Base-by-base conservation (phyloP, 2,888 invertebrate species). In the Microctonus aethiopoides region DNA sequence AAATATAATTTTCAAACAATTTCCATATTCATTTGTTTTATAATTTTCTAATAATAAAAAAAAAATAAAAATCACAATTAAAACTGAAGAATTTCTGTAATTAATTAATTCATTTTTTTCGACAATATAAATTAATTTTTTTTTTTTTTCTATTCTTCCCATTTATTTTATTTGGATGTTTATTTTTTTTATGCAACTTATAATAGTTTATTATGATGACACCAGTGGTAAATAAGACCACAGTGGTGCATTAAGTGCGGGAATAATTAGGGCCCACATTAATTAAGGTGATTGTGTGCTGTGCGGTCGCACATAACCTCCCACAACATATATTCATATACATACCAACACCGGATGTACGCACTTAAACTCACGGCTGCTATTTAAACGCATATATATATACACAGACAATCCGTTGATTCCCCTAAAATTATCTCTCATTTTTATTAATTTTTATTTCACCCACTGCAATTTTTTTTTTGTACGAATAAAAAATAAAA, bases 191-290 rank as follows among this genome's bases (percentile, higher is more conserved):
- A 13, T 26, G 9, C 9, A 54, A 54, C 24, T 24, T 54, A 54
- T 26, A 26, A 57, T 32, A 57, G 10, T 57, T 57, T 34, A 32
- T 34, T n/a, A 34, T 57, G 9, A 16, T 16, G 32, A 57, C 57
- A 29, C 9, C 9, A 57, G 13, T 57, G 13, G 16, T 16, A 46
- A 46, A n/a, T n/a, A 16, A 46, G 16, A 46, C 26, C 20, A 32
- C 10, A 20, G 20, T 16, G 46, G 2, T 29, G 26, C 29, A 41
- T 52, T 36, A 29, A 57, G 41, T 63, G 63, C 24, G 24, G 76
- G 76, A 76, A 76, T 77, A 78, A 80, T 83, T 81, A 81, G 78
- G 77, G 79, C 76, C 78, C 76, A 79, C 79, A 79, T 80, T 80
- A 81, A 83, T 82, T 81, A 81, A 80, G 77, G 77, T 81, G 81